Conservation (phyloP, 1,140 invertebrate species). For the Micrasema longulum region DNA sequence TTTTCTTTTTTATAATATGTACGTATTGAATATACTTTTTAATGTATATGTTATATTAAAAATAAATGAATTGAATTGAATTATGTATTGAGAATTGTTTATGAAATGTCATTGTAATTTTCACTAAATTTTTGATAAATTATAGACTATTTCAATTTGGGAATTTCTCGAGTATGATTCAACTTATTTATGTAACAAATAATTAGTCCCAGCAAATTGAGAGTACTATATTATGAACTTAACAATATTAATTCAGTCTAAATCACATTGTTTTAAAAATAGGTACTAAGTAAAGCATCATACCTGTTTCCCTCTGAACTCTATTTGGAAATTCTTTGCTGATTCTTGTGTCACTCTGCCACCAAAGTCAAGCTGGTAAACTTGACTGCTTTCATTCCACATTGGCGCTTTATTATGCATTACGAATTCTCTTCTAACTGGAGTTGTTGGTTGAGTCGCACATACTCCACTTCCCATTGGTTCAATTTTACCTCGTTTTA, state of each 20-base stretch:
- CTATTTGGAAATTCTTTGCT: conserved; percentile 99
- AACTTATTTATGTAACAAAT: no score
- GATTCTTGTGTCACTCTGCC: conserved; percentile 98
- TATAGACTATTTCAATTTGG: no score
- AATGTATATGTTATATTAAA: no score
- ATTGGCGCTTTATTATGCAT: conserved; percentile 99
- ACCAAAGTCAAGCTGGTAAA: conserved; percentile 99
- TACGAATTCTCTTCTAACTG: conserved; percentile 82
- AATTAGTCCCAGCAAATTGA: background rate
- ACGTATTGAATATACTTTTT: no score
- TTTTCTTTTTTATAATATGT: no score
- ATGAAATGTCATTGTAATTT: no score
- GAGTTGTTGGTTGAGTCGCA: conserved; percentile 60
- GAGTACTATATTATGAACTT: no score
- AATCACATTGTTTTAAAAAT: background rate
- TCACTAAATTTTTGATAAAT: no score
- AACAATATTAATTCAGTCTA: background rate
- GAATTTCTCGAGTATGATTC: no score
- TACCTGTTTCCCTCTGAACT: conserved; percentile 96
- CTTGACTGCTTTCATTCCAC: conserved; percentile 99
- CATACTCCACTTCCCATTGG: conserved; percentile 64
- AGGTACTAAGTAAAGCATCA: conserved; percentile 42
- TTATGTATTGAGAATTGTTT: no score
- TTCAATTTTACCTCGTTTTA: conserved; percentile 74
- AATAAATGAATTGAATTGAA: no score